A percentile compares a stretch with the other conserved stretches of the same genome.
Evolutionary conservation across 2,113 vertebrate species (phyloP).

Genomic region (Myiagra hebetior): DNA sequence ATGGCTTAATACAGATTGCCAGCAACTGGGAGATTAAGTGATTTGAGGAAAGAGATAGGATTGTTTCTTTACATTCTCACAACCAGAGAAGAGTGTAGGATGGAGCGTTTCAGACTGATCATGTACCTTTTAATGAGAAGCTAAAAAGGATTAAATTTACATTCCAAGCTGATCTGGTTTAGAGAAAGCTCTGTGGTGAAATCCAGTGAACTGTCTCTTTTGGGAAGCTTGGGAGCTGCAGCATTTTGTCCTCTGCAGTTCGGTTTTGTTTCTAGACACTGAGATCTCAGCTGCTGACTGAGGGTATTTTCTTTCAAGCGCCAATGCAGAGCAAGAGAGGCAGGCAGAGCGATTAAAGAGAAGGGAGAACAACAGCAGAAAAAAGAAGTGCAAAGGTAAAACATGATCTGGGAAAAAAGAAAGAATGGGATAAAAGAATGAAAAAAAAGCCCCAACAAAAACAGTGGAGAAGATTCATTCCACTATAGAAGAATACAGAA

Average conservation of each 20-base stretch:
- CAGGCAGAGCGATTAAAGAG: neutral
- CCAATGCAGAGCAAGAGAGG: neutral
- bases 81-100: neutral
- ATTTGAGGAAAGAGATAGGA: neutral
- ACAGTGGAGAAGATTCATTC: neutral
- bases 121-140: neutral
- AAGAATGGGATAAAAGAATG: neutral
- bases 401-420: neutral
- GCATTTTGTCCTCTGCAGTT: neutral
- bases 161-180: neutral
- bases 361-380: neutral
- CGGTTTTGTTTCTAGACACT: neutral
- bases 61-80: neutral
- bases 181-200: neutral
- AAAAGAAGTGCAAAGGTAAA: neutral
- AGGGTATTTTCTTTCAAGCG: conserved; percentile 9
- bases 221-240: neutral
- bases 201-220: neutral
- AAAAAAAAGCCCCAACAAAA: neutral
- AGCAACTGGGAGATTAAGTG: neutral
- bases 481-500: neutral
- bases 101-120: neutral
- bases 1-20: neutral
- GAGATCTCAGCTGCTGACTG: neutral
- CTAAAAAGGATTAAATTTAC: conserved; percentile 7